Evolutionary conservation across 1,140 invertebrate species (phyloP).

Genomic region (Polyergus mexicanus): DNA sequence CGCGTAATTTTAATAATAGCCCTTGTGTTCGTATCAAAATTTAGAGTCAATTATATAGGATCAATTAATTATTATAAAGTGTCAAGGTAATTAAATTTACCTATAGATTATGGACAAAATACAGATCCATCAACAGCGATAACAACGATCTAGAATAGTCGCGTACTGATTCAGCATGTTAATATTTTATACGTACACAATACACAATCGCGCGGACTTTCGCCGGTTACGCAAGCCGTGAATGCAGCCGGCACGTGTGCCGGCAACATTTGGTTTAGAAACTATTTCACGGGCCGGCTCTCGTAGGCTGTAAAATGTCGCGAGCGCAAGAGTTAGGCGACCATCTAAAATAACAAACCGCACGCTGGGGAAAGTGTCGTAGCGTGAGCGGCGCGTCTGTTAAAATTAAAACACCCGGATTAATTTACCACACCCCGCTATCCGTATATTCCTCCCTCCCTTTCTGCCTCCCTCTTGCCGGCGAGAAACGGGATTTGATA

Average conservation of each 20-base stretch:
- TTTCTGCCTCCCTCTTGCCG: neutral
- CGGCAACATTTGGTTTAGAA: conserved; percentile 30
- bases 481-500: conserved; percentile 57
- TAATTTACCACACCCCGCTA: conserved; percentile 60
- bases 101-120: conserved; percentile 1
- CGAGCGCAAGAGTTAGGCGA: conserved; percentile 25
- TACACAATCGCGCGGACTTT: conserved; percentile 27
- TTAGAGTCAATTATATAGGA: neutral
- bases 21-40: neutral
- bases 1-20: neutral
- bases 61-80: neutral
- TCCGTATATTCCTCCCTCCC: neutral
- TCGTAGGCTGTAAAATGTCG: conserved; percentile 35
- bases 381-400: conserved; percentile 36
- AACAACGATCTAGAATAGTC: conserved; percentile 25
- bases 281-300: conserved; percentile 23
- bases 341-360: conserved; percentile 64
- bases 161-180: conserved; percentile 31
- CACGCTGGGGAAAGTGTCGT: conserved; percentile 46
- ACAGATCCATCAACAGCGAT: conserved; percentile 2
- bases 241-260: conserved; percentile 49
- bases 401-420: conserved; percentile 68
- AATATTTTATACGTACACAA: conserved; percentile 23
- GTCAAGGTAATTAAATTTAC: neutral
- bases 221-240: conserved; percentile 46